These are phyloP conservation scores for Hypomesus transpacificus DNA, from an alignment of 2,113 vertebrate genomes.

Conservation along the genomic window DNA sequence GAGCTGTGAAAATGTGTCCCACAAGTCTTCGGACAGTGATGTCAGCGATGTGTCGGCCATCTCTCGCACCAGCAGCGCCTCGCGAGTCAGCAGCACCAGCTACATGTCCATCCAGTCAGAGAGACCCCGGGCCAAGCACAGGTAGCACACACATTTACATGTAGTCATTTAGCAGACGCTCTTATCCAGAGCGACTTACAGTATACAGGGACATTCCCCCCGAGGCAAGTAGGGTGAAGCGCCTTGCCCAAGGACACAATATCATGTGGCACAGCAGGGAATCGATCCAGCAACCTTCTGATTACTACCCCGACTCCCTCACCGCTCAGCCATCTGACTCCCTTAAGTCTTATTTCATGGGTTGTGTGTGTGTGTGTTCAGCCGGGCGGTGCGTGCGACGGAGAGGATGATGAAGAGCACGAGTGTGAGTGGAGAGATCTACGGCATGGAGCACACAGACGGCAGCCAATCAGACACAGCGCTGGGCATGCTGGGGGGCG, in stretches of 20 bases:
- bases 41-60: conserved; percentile 98
- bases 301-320: too few species aligned
- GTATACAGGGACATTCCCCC: too few species aligned
- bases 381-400: conserved; percentile 88
- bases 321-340: too few species aligned
- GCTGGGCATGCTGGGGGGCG: conserved; percentile 84
- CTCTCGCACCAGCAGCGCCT: conserved; percentile 99
- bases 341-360: too few species aligned
- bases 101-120: conserved; percentile 99
- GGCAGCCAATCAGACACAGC: conserved; percentile 98
- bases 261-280: too few species aligned
- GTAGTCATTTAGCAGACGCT: too few species aligned
- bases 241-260: too few species aligned
- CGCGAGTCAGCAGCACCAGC: conserved; percentile 99
- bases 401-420: conserved; percentile 94
- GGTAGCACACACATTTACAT: conserved; percentile 69
- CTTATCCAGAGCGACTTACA: too few species aligned
- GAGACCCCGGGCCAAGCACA: conserved; percentile 87
- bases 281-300: too few species aligned
- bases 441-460: conserved; percentile 89
- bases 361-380: conserved; percentile 38
- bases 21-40: conserved; percentile 98
- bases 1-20: conserved; percentile 96
- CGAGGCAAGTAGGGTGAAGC: too few species aligned
- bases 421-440: conserved; percentile 95